Evolutionary conservation across 1,140 invertebrate species (phyloP).

Genomic region (Lepidurus packardi): DNA sequence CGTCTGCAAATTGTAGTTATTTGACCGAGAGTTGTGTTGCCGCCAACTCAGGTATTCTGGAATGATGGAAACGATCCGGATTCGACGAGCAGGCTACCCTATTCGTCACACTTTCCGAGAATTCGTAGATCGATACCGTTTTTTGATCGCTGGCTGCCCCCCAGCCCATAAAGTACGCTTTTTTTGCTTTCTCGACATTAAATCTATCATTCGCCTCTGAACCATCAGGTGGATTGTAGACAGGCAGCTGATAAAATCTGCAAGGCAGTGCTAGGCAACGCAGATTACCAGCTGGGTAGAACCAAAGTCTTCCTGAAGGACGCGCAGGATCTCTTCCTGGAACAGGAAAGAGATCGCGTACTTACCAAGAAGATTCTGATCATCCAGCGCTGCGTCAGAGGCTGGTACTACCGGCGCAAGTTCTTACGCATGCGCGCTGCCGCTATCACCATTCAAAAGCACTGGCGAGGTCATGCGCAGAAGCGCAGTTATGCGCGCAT

Average conservation of each 20-base stretch:
- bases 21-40: constrained; percentile 91
- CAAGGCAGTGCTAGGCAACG: constrained; percentile 75
- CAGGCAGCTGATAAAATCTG: constrained; percentile 85
- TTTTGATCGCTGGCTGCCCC: constrained; percentile 84
- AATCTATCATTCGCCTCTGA: constrained; percentile 21
- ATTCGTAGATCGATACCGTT: constrained; percentile 94
- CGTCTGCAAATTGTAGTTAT: constrained; percentile 60
- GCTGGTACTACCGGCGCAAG: constrained; percentile 84
- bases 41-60: constrained; percentile 95
- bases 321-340: constrained; percentile 92
- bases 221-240: constrained; percentile 67
- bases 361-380: constrained; percentile 90
- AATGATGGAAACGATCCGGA: constrained; percentile 99
- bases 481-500: constrained; percentile 70
- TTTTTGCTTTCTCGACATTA: not conserved
- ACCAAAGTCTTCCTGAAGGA: constrained; percentile 99
- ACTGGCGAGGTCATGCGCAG: constrained; percentile 85
- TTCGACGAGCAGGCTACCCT: constrained; percentile 93
- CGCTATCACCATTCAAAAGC: constrained; percentile 76
- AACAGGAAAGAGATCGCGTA: constrained; percentile 91
- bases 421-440: constrained; percentile 72
- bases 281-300: constrained; percentile 94
- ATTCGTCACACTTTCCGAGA: constrained; percentile 92
- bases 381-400: constrained; percentile 85
- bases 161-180: constrained; percentile 74